Conservation (phyloP, 2,888 invertebrate species). For the Odontocerum albicorne region DNA sequence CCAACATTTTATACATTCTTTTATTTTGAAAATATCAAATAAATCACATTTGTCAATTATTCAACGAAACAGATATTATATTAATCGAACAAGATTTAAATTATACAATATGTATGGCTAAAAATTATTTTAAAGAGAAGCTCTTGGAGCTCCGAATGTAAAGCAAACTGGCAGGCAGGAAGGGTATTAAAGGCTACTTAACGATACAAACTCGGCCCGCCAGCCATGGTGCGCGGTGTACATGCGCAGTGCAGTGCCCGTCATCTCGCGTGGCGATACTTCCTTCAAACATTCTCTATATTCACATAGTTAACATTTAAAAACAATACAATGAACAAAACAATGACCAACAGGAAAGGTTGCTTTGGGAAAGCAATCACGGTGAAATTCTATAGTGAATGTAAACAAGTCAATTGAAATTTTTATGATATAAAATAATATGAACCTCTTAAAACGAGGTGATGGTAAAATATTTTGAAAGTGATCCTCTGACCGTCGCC, state of each 20-base stretch:
- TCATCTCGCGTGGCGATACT: too few species aligned
- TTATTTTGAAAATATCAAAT: constrained; percentile 21
- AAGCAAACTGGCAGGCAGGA: constrained; percentile 8
- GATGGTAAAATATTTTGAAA: constrained; percentile 18
- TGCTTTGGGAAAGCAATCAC: too few species aligned
- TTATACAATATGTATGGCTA: constrained; percentile 2
- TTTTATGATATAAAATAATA: constrained; percentile 16
- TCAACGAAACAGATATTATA: constrained; percentile 15
- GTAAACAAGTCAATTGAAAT: constrained; percentile 2
- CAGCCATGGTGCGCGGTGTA: too few species aligned
- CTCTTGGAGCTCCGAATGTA: neutral
- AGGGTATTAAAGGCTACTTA: constrained; percentile 1
- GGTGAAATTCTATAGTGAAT: constrained; percentile 6
- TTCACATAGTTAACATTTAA: neutral
- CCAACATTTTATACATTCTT: constrained; percentile 15
- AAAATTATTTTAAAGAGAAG: neutral
- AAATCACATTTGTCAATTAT: constrained; percentile 21
- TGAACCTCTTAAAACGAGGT: constrained; percentile 35
- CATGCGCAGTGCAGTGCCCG: too few species aligned
- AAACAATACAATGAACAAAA: constrained; percentile 5
- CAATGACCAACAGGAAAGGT: too few species aligned
- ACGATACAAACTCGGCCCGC: neutral
- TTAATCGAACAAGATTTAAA: constrained; percentile 3
- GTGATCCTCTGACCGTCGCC: too few species aligned
- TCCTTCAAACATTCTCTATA: neutral